A percentile compares a stretch with the other conserved stretches of the same genome.
Evolutionary conservation across 2,113 vertebrate genomes (phyloP).

Genomic region (Todiramphus saurophagus): DNA sequence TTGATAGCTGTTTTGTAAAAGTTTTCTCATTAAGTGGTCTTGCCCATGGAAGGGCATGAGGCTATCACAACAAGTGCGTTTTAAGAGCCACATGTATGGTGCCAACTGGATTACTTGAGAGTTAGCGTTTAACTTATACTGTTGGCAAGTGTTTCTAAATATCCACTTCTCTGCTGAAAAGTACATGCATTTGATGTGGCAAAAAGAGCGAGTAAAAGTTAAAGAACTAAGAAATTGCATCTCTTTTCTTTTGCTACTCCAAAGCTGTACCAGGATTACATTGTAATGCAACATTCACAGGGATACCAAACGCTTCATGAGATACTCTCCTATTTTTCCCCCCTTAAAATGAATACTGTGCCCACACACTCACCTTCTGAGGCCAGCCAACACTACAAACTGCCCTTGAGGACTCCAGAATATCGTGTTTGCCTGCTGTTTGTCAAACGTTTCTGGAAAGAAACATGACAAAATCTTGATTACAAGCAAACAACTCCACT

Average conservation of each 20-base stretch:
- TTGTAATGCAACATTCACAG: neutral
- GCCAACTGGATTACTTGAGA: neutral
- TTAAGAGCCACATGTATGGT: accelerated
- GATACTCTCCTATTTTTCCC: neutral
- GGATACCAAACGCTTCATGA: neutral
- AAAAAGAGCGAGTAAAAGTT: neutral
- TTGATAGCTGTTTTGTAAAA: neutral
- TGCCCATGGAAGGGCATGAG: neutral
- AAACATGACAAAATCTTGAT: neutral
- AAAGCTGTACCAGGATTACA: neutral
- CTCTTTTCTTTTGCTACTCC: neutral
- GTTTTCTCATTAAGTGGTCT: neutral
- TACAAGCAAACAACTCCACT: neutral
- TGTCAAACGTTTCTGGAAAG: slow-evolving; percentile 90
- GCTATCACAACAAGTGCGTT: neutral
- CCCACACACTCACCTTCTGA: slow-evolving; percentile 86
- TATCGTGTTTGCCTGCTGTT: slow-evolving; percentile 98
- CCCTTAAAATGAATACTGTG: neutral
- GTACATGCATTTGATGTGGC: neutral
- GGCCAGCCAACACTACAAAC: slow-evolving; percentile 93
- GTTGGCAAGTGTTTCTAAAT: neutral
- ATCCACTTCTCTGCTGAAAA: neutral
- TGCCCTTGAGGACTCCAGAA: slow-evolving; percentile 99
- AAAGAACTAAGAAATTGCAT: neutral
- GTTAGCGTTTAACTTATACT: neutral